Conservation (phyloP, 2,113 vertebrate species). For the Turdus rufiventris region DNA sequence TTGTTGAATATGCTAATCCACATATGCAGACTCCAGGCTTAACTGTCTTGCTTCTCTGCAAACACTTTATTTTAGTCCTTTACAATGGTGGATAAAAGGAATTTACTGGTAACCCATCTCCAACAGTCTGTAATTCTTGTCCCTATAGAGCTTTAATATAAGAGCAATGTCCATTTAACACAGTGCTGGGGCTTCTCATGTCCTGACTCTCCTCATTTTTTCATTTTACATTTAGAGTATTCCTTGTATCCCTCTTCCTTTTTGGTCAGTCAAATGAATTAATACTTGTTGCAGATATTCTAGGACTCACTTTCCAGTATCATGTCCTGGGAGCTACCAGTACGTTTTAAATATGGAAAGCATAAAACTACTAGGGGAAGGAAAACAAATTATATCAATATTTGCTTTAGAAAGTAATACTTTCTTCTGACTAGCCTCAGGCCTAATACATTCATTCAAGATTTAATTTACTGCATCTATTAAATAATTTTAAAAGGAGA, state of each 20-base stretch:
- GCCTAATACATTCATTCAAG: not conserved
- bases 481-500: constrained; percentile 7
- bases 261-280: not conserved
- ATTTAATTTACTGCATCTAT: constrained; percentile 17
- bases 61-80: not conserved
- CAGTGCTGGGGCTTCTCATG: not conserved
- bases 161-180: not conserved
- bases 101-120: not conserved
- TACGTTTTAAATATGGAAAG: not conserved
- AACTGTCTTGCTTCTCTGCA: not conserved
- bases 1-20: not conserved
- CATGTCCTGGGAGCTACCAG: not conserved
- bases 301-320: not conserved
- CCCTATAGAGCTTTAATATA: not conserved
- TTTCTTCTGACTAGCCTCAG: not conserved
- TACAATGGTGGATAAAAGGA: not conserved
- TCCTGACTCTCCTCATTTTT: not conserved
- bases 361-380: not conserved
- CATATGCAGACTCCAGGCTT: not conserved
- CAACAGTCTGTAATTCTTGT: not conserved
- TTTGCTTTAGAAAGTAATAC: constrained; percentile 31
- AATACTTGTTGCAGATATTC: not conserved
- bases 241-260: not conserved
- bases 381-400: constrained; percentile 13
- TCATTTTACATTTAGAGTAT: not conserved